Evolutionary conservation across 2,888 invertebrate species (phyloP).

Genomic region (Lasioglossum pauxillum): DNA sequence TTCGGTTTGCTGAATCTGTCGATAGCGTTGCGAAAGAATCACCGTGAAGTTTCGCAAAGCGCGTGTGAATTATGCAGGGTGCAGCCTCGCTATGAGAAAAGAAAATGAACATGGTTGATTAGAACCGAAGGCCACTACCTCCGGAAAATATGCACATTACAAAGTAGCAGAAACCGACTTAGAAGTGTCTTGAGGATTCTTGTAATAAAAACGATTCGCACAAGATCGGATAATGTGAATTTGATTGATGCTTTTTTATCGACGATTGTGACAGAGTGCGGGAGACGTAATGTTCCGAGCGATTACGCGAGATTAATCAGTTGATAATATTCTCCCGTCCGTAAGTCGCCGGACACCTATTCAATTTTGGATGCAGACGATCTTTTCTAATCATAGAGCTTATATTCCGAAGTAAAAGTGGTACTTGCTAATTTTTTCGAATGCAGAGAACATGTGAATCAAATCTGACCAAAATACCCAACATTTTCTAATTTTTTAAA

Average conservation of each 20-base stretch:
- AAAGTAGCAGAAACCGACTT: slow-evolving; percentile 1
- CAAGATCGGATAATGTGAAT: background rate
- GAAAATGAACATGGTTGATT: background rate
- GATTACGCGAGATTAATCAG: background rate
- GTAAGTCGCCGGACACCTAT: no score
- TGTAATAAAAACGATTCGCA: background rate
- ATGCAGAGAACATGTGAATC: no score
- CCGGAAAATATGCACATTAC: slow-evolving; percentile 15
- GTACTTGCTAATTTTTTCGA: no score
- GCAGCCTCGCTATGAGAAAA: slow-evolving; percentile 11
- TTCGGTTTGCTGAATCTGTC: slow-evolving; percentile 43
- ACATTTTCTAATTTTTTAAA: no score
- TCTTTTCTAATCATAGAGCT: no score
- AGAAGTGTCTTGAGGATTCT: background rate
- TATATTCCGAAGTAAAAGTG: no score
- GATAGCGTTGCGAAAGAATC: slow-evolving; percentile 21
- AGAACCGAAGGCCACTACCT: background rate
- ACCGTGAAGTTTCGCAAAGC: slow-evolving; percentile 41
- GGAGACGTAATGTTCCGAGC: background rate
- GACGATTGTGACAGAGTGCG: background rate
- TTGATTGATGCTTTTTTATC: background rate
- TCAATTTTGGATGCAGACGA: no score
- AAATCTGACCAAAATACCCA: no score
- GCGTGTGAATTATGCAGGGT: slow-evolving; percentile 45
- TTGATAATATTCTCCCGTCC: background rate